Evolutionary conservation across 2,888 invertebrate species (phyloP).

Genomic region (Mythimna pallens): DNA sequence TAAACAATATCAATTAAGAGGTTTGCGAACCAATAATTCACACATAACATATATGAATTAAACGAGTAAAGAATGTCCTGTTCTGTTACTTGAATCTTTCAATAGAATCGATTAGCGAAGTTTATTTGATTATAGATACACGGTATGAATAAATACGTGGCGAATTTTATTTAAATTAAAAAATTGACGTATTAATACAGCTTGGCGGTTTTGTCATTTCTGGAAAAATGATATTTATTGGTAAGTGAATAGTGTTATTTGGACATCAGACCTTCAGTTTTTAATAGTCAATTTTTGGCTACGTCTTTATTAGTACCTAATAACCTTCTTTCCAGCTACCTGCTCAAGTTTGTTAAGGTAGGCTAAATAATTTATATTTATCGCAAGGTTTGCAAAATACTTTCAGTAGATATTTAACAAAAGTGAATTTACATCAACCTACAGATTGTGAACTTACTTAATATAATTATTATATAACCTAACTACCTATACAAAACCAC

Average conservation of each 20-base stretch:
- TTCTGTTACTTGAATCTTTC: slow-evolving; percentile 14
- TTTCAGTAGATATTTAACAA: background rate
- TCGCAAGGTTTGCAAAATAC: background rate
- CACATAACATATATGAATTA: slow-evolving; percentile 1
- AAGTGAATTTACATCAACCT: background rate
- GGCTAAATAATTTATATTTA: too few species aligned
- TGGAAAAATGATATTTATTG: slow-evolving; percentile 39
- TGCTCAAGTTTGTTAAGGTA: too few species aligned
- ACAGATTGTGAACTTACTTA: background rate
- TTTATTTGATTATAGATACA: slow-evolving; percentile 40
- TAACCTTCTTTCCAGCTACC: background rate
- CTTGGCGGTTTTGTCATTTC: background rate
- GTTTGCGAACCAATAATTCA: slow-evolving; percentile 9
- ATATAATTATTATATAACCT: background rate
- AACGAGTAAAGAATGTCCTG: background rate
- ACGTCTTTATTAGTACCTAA: background rate
- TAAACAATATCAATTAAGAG: slow-evolving; percentile 26
- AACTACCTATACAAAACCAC: background rate
- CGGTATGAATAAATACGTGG: slow-evolving; percentile 21
- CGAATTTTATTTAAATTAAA: slow-evolving; percentile 36
- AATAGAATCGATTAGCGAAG: slow-evolving; percentile 10
- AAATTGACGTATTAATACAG: slow-evolving; percentile 9
- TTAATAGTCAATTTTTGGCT: background rate
- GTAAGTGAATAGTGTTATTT: slow-evolving; percentile 35
- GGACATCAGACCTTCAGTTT: background rate